These are phyloP conservation scores for Spodoptera frugiperda DNA, from an alignment of 1,140 invertebrate species.

Conservation along the genomic window DNA sequence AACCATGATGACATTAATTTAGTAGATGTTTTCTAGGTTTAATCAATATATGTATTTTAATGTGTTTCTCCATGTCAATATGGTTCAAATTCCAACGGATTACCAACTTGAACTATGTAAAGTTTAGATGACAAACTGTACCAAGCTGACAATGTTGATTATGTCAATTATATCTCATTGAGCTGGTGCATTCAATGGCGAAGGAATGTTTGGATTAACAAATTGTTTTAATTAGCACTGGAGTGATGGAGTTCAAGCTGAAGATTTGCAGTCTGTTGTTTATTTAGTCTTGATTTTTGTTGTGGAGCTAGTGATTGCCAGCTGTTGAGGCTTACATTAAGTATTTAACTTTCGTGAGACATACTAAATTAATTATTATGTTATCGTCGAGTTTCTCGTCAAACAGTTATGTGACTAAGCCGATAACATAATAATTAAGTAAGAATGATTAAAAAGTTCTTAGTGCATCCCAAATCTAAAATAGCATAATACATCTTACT, in stretches of 20 bases:
- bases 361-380: no score
- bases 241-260: background rate
- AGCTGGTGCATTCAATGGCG: conserved; percentile 19
- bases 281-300: conserved; percentile 6
- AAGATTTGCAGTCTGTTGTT: conserved; percentile 13
- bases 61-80: background rate
- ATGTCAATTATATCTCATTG: conserved; percentile 48
- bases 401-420: no score
- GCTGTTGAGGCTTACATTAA: no score
- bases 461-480: no score
- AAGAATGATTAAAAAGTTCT: no score
- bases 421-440: no score
- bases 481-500: no score
- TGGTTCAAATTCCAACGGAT: background rate
- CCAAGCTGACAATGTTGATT: conserved; percentile 37
- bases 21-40: no score
- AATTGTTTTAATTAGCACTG: conserved; percentile 28
- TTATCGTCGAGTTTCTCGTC: no score
- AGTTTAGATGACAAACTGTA: conserved; percentile 15
- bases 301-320: background rate
- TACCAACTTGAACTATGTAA: conserved; percentile 12
- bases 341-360: no score
- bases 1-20: no score
- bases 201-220: conserved; percentile 42
- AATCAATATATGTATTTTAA: no score